Evolutionary conservation across 2,888 invertebrate species (phyloP), one percentile per base, ranked within the genome.

Genomic region (Chrysotoxum bicinctum): DNA sequence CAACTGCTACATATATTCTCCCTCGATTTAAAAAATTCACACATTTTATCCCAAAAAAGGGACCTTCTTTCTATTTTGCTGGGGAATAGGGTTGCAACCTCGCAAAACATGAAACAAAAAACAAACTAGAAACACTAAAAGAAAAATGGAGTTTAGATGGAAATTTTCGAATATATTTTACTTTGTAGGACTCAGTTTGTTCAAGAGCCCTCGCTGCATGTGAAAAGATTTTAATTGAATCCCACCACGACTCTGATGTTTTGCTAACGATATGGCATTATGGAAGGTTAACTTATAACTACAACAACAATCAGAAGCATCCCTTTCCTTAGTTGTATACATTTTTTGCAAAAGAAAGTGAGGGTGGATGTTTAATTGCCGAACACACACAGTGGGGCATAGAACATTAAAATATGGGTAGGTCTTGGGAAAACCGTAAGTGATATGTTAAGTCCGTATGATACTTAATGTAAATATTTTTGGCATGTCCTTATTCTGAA

Each of bases 181-280:
- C 19, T 48, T 21, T 48, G 21, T 48, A 19, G 19, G 4, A 19
- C 12, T 12, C 21, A 14, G 14, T 23, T 50, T 23, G 48, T 50
- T 23, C 21, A 21, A 23, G 12, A n/a, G n/a, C n/a, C 16, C 43
- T 48, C 80, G 54, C 75, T 75, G 72, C 79, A 76, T 79, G 79
- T 60, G 80, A 70, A 76, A 79, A 48, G 64, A 85, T 80, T 85
- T 85, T 85, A 85, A 85, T 85, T 80, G 84, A 80, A 85, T 76
- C 84, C 52, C 84, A 80, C 80, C 80, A 85, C 72, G 76, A 79
- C 66, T 80, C 66, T 85, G 45, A 80, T 84, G 84, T 79, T 72
- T 60, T 52, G 16, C 74, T 72, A 75, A 84, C 75, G 84, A 78
- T 66, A 54, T 60, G 62, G 21, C 62, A 76, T 76, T 70, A 56